Conservation (phyloP, 2,113 vertebrate genomes). For the Rostratula benghalensis region DNA sequence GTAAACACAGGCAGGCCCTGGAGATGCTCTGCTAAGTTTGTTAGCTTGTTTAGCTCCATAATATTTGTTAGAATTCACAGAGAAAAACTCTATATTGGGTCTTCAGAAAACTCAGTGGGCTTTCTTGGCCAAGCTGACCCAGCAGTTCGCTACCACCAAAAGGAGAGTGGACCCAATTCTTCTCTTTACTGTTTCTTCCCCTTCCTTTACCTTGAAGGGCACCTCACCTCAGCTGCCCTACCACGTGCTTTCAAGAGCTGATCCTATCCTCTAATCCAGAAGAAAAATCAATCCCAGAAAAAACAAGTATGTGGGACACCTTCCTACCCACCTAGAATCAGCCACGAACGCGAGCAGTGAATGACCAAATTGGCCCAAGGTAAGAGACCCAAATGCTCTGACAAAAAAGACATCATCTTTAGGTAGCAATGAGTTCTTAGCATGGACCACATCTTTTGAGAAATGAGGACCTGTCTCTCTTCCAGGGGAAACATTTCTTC, state of each 20-base stretch:
- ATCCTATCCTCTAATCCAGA: neutral
- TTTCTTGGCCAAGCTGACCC: neutral
- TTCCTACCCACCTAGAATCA: neutral
- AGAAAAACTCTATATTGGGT: neutral
- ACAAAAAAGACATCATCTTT: neutral
- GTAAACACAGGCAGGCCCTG: neutral
- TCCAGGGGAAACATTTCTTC: neutral
- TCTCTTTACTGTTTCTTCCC: neutral
- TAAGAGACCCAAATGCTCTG: neutral
- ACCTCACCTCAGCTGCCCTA: neutral
- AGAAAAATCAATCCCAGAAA: neutral
- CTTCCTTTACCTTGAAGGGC: neutral
- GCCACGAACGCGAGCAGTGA: accelerated
- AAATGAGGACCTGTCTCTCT: neutral
- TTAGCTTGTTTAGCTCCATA: neutral
- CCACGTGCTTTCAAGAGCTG: neutral
- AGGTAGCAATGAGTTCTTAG: neutral
- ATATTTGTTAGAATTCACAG: neutral
- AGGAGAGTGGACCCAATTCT: neutral
- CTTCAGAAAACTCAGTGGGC: neutral
- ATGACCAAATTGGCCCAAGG: neutral
- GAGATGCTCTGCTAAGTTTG: neutral
- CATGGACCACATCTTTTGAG: neutral
- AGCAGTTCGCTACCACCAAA: neutral
- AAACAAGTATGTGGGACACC: neutral